phyloP scores from a whole-genome alignment of 1,140 invertebrate species.

The Calliphora vicina region DNA sequence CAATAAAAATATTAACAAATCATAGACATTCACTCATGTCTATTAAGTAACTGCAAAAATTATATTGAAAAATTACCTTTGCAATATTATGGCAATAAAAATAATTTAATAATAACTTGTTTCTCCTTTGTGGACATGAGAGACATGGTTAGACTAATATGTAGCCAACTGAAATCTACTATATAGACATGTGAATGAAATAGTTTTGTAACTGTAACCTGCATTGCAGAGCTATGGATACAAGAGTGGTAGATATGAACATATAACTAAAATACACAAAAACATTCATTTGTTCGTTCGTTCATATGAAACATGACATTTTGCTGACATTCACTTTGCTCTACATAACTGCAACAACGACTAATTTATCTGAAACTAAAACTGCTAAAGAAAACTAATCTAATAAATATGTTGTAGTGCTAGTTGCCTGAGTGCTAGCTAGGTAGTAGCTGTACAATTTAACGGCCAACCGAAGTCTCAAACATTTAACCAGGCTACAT shows the following conservation, averaged over 20 bases:
- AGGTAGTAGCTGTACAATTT: background rate
- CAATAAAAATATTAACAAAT: background rate
- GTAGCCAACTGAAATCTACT: too few species aligned
- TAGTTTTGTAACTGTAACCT: background rate
- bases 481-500: background rate
- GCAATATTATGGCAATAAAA: background rate
- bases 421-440: background rate
- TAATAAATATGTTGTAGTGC: background rate
- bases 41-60: background rate
- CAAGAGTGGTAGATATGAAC: background rate
- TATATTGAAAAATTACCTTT: background rate
- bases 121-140: background rate
- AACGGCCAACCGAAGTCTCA: background rate
- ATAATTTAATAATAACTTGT: slow-evolving; percentile 8
- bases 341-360: background rate
- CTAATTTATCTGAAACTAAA: background rate
- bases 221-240: background rate
- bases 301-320: background rate
- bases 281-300: background rate
- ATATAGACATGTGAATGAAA: background rate
- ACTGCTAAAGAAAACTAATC: background rate
- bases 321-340: slow-evolving; percentile 15
- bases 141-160: too few species aligned
- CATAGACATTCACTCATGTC: background rate
- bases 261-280: too few species aligned